These are phyloP conservation scores for Equus przewalskii DNA, from an alignment of 2,113 vertebrate species.

Conservation along the genomic window DNA sequence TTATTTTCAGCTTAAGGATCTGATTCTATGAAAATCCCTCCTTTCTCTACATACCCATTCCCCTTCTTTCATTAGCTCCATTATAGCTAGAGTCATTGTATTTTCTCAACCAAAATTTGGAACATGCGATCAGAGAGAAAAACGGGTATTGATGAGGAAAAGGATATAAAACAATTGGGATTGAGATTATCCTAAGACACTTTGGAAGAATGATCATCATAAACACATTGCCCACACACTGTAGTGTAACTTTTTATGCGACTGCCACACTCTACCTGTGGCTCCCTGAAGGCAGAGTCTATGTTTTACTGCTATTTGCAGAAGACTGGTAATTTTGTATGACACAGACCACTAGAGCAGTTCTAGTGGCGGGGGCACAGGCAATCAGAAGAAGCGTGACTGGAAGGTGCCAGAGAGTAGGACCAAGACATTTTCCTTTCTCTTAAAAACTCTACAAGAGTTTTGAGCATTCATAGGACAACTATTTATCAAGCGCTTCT, in stretches of 20 bases:
- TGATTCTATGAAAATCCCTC: neutral
- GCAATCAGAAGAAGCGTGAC: neutral
- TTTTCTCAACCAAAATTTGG: slow-evolving; percentile 35
- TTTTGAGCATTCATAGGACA: neutral
- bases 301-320: neutral
- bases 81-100: neutral
- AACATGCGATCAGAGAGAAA: slow-evolving; percentile 12
- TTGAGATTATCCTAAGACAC: neutral
- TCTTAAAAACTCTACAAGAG: neutral
- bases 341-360: neutral
- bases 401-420: neutral
- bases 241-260: neutral
- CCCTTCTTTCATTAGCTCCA: neutral
- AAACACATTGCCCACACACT: neutral
- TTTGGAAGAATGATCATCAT: neutral
- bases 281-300: neutral
- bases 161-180: neutral
- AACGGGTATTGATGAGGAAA: neutral
- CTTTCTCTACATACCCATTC: neutral
- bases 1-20: neutral
- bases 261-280: neutral
- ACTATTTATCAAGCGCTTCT: neutral
- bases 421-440: neutral
- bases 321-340: neutral
- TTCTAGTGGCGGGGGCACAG: neutral